Evolutionary conservation across 2,113 vertebrate species (phyloP).

Genomic region (Pimephales promelas): DNA sequence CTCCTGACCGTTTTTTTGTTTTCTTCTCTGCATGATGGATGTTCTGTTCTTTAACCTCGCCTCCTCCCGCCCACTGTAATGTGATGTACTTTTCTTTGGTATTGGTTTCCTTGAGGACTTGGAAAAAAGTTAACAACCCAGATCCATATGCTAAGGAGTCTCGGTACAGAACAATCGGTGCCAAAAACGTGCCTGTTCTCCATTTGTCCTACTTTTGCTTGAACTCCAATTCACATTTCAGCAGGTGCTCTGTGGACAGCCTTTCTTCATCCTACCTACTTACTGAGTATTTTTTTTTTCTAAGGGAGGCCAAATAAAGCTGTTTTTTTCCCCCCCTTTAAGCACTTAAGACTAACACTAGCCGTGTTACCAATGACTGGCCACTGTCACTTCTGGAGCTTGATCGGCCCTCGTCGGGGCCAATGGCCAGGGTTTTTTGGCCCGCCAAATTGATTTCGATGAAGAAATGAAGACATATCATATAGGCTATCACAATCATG

Average conservation of each 20-base stretch:
- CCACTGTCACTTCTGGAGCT: too few relatives aligned
- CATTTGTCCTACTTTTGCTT: conserved; percentile 50
- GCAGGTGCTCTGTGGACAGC: conserved; percentile 10
- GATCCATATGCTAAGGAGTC: conserved; percentile 54
- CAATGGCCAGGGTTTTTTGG: too few relatives aligned
- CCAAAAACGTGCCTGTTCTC: conserved; percentile 35
- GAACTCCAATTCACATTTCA: conserved; percentile 35
- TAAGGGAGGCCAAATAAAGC: conserved; percentile 9
- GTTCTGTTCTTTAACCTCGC: conserved; percentile 52
- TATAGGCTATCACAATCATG: too few relatives aligned
- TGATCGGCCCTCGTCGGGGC: too few relatives aligned
- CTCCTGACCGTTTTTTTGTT: conserved; percentile 21
- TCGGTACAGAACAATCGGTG: conserved; percentile 25
- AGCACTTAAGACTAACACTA: neutral
- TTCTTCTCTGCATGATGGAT: conserved; percentile 49
- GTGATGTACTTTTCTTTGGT: conserved; percentile 33
- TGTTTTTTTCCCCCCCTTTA: neutral
- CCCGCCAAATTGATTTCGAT: too few relatives aligned
- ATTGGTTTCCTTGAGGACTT: conserved; percentile 50
- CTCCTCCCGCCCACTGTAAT: conserved; percentile 30
- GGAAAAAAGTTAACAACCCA: conserved; percentile 46
- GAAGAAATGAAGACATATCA: too few relatives aligned
- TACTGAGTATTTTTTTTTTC: conserved; percentile 25
- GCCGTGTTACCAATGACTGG: too few relatives aligned
- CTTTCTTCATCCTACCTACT: conserved; percentile 6